These are phyloP conservation scores for Ptilonorhynchus violaceus DNA, from an alignment of 2,113 vertebrate genomes.

Conservation along the genomic window DNA sequence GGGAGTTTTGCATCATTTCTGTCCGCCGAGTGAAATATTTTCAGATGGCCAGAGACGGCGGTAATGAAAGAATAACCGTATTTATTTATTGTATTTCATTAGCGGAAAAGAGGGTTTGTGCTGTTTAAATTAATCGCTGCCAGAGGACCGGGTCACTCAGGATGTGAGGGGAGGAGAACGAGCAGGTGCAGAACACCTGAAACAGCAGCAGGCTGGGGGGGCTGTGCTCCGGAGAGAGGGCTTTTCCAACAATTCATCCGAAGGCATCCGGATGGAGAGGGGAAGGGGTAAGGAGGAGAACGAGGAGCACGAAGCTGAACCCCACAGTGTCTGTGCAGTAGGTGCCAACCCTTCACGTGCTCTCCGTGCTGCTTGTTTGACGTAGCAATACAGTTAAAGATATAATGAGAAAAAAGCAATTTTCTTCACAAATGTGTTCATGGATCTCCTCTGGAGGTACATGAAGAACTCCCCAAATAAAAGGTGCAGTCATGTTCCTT, in stretches of 20 bases:
- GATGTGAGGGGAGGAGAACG: neutral
- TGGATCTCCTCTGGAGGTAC: neutral
- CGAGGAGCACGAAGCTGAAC: neutral
- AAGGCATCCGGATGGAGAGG: constrained; percentile 37
- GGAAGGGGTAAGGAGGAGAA: neutral
- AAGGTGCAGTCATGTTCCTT: neutral
- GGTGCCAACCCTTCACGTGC: neutral
- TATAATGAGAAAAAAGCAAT: neutral
- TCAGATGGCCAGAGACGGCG: neutral
- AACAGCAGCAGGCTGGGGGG: constrained; percentile 33
- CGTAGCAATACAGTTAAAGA: rapidly evolving
- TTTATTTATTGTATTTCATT: constrained; percentile 45
- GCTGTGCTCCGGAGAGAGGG: constrained; percentile 1
- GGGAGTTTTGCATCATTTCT: constrained; percentile 10
- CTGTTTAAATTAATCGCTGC: constrained; percentile 54
- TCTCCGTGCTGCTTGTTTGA: neutral
- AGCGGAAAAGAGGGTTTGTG: neutral
- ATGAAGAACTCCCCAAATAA: neutral
- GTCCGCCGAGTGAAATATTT: neutral
- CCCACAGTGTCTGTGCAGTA: neutral
- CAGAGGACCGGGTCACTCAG: constrained; percentile 23
- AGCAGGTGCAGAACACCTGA: constrained; percentile 61
- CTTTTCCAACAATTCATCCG: constrained; percentile 17
- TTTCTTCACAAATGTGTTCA: neutral
- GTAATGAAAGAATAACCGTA: constrained; percentile 26